Evolutionary conservation across 2,113 vertebrate genomes (phyloP).

Genomic region (Chelonoidis abingdonii): DNA sequence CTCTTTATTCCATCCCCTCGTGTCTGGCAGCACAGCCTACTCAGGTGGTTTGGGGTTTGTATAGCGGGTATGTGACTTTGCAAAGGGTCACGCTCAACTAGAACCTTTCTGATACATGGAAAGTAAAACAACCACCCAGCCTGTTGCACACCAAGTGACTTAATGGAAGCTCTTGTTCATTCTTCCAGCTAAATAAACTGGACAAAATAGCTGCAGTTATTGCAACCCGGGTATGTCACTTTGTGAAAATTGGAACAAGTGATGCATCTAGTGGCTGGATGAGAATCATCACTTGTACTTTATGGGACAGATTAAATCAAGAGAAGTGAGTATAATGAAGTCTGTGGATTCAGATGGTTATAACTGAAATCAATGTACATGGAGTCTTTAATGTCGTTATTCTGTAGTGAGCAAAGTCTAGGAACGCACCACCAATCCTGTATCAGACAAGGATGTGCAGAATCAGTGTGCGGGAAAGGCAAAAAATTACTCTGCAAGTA

Average conservation of each 20-base stretch:
- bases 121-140: neutral
- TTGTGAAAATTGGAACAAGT: neutral
- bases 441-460: neutral
- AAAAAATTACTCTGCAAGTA: rapidly evolving
- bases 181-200: neutral
- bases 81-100: neutral
- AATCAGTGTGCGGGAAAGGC: rapidly evolving
- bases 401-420: neutral
- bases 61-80: neutral
- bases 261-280: neutral
- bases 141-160: neutral
- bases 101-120: neutral
- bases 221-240: too few species aligned
- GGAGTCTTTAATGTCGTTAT: neutral
- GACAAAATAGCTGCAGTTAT: neutral
- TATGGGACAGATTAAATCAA: neutral
- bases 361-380: neutral
- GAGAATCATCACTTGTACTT: neutral
- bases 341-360: neutral
- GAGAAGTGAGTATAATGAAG: too few species aligned
- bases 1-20: neutral
- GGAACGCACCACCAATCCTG: neutral
- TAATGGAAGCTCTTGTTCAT: neutral
- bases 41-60: neutral
- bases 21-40: neutral